Percentiles rank a stretch among this genome's conserved stretches.
Evolutionary conservation across 2,113 vertebrate genomes (phyloP).

Genomic region (Nannobrachium achirus): DNA sequence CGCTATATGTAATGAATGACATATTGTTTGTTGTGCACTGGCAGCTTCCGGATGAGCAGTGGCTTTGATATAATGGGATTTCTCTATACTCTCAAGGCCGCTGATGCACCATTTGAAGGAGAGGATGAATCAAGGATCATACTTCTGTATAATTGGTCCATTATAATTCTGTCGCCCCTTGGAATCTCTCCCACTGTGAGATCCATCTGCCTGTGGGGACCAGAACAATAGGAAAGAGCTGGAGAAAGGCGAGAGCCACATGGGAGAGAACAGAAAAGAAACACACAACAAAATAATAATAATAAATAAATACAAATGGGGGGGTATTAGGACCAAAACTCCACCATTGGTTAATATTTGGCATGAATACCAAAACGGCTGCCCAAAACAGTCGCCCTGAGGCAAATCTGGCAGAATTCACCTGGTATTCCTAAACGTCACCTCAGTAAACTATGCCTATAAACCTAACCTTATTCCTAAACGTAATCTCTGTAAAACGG

Average conservation of each 20-base stretch:
- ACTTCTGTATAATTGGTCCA: constrained; percentile 35
- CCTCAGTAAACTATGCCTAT: too few species aligned
- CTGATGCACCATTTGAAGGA: constrained; percentile 32
- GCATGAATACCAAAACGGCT: too few species aligned
- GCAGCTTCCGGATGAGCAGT: constrained; percentile 14
- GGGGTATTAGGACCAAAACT: too few species aligned
- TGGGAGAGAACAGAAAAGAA: not conserved
- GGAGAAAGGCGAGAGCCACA: not conserved
- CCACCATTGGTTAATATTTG: too few species aligned
- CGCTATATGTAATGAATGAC: too few species aligned
- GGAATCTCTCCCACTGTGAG: not conserved
- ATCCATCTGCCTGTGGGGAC: constrained; percentile 1
- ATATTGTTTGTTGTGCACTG: constrained; percentile 9
- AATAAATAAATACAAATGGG: too few species aligned
- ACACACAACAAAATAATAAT: too few species aligned
- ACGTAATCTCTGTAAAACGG: too few species aligned
- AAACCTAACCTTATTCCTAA: too few species aligned
- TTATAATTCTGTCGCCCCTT: constrained; percentile 37
- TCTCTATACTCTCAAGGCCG: constrained; percentile 16
- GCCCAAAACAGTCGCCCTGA: too few species aligned
- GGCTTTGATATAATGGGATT: constrained; percentile 47
- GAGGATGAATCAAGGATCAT: constrained; percentile 31
- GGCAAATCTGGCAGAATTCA: too few species aligned
- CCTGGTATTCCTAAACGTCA: too few species aligned
- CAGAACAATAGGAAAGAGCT: not conserved